Evolutionary conservation across 2,113 vertebrate species (phyloP).

Genomic region (Morone saxatilis): DNA sequence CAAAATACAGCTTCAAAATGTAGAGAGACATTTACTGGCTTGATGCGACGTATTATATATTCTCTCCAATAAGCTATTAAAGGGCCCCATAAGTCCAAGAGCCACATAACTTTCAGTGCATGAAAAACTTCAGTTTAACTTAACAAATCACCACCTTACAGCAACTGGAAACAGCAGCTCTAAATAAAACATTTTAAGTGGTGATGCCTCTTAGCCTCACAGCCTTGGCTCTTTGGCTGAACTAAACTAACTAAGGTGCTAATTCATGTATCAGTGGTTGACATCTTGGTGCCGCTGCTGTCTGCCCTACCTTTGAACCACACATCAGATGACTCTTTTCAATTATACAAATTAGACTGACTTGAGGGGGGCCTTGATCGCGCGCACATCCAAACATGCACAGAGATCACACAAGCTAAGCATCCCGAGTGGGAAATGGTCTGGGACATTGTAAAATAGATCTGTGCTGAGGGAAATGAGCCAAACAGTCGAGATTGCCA

Average conservation of each 20-base stretch:
- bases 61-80: constrained; percentile 10
- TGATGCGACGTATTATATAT: constrained; percentile 4
- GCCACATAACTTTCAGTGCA: background rate
- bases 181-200: constrained; percentile 45
- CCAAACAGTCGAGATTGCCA: constrained; percentile 59
- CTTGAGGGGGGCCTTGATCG: constrained; percentile 59
- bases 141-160: no score
- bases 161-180: background rate
- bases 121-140: no score
- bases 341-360: constrained; percentile 73
- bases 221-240: background rate
- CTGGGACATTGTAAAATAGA: constrained; percentile 73
- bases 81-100: background rate
- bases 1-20: constrained; percentile 13
- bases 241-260: constrained; percentile 31
- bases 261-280: constrained; percentile 41
- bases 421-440: constrained; percentile 69
- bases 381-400: constrained; percentile 37
- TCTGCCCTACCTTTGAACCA: constrained; percentile 51
- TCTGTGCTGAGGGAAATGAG: constrained; percentile 74
- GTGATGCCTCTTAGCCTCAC: background rate
- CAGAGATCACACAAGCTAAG: constrained; percentile 59
- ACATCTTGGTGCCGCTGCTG: constrained; percentile 28
- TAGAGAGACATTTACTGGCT: constrained; percentile 31
- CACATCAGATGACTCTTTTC: constrained; percentile 71